Evolutionary conservation across 1,140 invertebrate species (phyloP), one percentile per base, ranked within the genome.

Genomic region (Temnothorax nylanderi): DNA sequence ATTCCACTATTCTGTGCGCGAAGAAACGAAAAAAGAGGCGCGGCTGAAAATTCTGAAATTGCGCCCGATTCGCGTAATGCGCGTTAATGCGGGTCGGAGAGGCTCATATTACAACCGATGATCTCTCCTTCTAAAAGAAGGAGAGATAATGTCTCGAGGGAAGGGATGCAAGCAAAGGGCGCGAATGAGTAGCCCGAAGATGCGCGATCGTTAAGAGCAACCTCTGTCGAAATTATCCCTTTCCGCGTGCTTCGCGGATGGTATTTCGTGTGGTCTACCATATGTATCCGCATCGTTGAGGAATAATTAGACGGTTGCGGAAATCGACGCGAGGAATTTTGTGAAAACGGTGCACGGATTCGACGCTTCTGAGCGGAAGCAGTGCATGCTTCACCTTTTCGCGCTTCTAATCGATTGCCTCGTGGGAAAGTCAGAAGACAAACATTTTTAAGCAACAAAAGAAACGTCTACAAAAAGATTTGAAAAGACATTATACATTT

Each of bases 201-300:
- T 49, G 74, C 11, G 44, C 60, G 41, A 21, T 16, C 56, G 69
- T 85, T 60, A 78, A 67, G 37, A 78, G 37, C 26, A 80, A 62
- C 21, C 37, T 58, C 37, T 51, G 62, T 49, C 32, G 69, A 84
- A 87, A 87, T 87, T 87, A 87, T 87, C 78, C 44, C 78, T 62
- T 80, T 87, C 67, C 37, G 67, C 21, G 3, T 49, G 58, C 16
- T 64, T 47, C 69, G 41, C 54, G 72, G n/a, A 49, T 41, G 62
- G 11, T 85, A 82, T 62, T 62, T 82, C 58, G 47, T 49, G 47
- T 56, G 65, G 67, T 84, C 65, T 72, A 74, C 78, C 44, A 47
- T 67, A 41, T 16, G n/a, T 72, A 65, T 58, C 37, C 41, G 32
- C 37, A 49, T 47, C 67, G 77, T 64, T 84, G 69, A 65, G 58